Percentiles rank a stretch among this genome's conserved stretches.
Conservation (phyloP, 1,140 invertebrate species). For the Prorops nasuta region DNA sequence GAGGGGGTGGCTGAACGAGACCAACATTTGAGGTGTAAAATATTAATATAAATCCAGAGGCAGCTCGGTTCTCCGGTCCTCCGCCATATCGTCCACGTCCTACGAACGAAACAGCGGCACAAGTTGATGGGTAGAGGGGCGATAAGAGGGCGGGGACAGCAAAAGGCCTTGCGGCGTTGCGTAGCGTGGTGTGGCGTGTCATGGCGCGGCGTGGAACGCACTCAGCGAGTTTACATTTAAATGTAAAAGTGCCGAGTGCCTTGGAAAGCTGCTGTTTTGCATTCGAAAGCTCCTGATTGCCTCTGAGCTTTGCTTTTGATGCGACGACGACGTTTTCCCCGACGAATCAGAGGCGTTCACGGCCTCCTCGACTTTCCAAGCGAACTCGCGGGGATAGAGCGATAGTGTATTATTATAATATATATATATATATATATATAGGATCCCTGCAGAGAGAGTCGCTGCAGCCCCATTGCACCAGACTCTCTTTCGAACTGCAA, state of each 20-base stretch:
- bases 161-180: not conserved
- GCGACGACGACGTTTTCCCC: no score
- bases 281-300: conserved; percentile 60
- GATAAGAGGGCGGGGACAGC: not conserved
- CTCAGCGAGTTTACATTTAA: conserved; percentile 59
- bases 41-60: conserved; percentile 53
- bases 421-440: no score
- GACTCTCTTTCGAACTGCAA: no score
- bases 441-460: no score
- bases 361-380: no score
- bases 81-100: conserved; percentile 31
- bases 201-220: conserved; percentile 33
- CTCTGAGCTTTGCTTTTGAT: conserved; percentile 58
- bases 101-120: conserved; percentile 7
- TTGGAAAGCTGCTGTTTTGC: conserved; percentile 56
- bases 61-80: no score
- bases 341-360: no score
- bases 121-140: not conserved
- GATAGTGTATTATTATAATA: no score
- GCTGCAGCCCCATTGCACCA: no score
- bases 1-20: conserved; percentile 6
- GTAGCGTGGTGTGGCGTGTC: no score
- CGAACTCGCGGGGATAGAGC: no score
- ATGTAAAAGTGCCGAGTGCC: conserved; percentile 55
- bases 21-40: conserved; percentile 57